Evolutionary conservation across 2,113 vertebrate genomes (phyloP), one percentile per base, ranked within the genome.

Genomic region (Mellivora capensis): DNA sequence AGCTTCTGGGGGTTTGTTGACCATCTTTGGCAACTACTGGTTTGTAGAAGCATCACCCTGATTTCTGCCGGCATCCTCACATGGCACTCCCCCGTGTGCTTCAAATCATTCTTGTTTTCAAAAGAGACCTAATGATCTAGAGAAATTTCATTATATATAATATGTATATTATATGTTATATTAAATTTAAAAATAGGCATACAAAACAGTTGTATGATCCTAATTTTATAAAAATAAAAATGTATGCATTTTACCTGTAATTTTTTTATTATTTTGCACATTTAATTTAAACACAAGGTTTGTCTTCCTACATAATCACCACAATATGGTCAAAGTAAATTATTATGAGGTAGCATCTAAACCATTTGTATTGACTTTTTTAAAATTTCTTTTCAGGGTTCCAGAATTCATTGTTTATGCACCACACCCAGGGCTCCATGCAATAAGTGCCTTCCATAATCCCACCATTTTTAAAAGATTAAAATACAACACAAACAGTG

Each of bases 251-350:
- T 94, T 81, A 64, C 6, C 12, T 67, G 3, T 34, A 69, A 52
- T 34, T 44, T 91, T 71, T 54, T 37, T 20, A 44, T 76, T 59
- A 62, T 59, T 93, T 89, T 64, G 29, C 2, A 91, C 4, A 37
- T 83, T 64, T 92, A 64, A 81, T 76, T 92, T 93, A 82, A 72
- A 47, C 76, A 61, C 8, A 95, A 57, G 9, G 34, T 80, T 83
- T 95, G 14, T 67, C 57, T 84, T 59, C 64, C 17, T 86, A 52
- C 44, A 74, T 74, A 74, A 74, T 27, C 14, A 6, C 61, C 4
- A 84, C 31, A 90, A 87, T 87, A 85, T 81, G 37, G 71, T 5
- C n/a, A 72, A 86, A 91, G 27, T 87, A 94, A 96, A 67, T 94
- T 72, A 93, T 80, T 79, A 29, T 80, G 29, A 95, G 5, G 29